phyloP scores from a whole-genome alignment of 2,888 invertebrate genomes.

The Xylota sylvarum region DNA sequence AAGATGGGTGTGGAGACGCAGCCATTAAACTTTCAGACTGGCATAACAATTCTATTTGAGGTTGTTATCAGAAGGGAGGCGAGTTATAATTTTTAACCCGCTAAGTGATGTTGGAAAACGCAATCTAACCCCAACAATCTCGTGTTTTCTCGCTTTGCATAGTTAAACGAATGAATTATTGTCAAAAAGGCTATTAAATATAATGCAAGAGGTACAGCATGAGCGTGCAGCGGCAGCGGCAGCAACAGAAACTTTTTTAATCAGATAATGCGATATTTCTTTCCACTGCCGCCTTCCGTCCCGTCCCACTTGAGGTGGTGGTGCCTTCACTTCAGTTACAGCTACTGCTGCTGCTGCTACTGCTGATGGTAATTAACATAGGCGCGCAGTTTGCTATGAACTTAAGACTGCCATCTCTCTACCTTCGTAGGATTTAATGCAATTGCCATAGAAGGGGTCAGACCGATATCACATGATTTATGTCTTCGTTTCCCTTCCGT shows the following conservation, averaged over 20 bases:
- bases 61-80: constrained; percentile 13
- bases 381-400: constrained; percentile 64
- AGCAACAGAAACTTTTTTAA: constrained; percentile 57
- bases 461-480: constrained; percentile 61
- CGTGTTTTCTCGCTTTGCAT: constrained; percentile 67
- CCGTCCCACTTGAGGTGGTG: constrained; percentile 27
- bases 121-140: constrained; percentile 46
- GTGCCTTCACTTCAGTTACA: constrained; percentile 8
- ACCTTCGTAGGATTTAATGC: constrained; percentile 46
- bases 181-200: constrained; percentile 66
- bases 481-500: constrained; percentile 45
- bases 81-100: constrained; percentile 26
- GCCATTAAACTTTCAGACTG: neutral
- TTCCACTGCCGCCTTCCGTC: constrained; percentile 33
- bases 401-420: constrained; percentile 47
- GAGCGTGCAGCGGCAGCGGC: constrained; percentile 41
- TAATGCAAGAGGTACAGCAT: constrained; percentile 50
- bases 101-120: constrained; percentile 28
- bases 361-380: constrained; percentile 76
- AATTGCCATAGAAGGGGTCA: constrained; percentile 34
- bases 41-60: constrained; percentile 7
- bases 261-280: constrained; percentile 69
- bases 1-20: neutral
- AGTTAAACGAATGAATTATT: constrained; percentile 68
- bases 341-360: constrained; percentile 8